phyloP scores from a whole-genome alignment of 1,140 invertebrate species.

The Aphelenchoides avenae region DNA sequence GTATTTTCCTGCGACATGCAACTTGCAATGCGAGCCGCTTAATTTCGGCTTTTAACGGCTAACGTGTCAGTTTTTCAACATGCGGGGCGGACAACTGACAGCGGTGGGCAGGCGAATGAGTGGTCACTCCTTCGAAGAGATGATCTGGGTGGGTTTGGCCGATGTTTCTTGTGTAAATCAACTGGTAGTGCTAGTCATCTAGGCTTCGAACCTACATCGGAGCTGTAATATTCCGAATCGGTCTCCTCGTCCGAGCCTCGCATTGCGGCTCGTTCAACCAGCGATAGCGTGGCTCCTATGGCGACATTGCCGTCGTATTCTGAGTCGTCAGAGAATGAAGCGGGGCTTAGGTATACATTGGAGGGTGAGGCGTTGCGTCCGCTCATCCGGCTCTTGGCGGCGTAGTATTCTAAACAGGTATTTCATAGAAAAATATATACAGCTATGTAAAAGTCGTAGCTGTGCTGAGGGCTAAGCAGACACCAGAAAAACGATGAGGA shows the following conservation, averaged over 20 bases:
- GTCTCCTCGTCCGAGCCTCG: constrained; percentile 46
- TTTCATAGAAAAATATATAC: too few relatives aligned
- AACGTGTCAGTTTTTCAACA: too few relatives aligned
- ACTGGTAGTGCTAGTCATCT: constrained; percentile 17
- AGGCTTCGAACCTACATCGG: constrained; percentile 9
- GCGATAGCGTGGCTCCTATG: constrained; percentile 48
- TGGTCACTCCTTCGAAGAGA: background rate
- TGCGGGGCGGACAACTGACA: too few relatives aligned
- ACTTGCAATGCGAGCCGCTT: too few relatives aligned
- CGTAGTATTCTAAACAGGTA: background rate
- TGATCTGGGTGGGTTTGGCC: background rate
- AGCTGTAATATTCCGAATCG: constrained; percentile 34
- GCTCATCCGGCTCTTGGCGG: constrained; percentile 1
- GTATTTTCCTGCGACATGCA: too few relatives aligned
- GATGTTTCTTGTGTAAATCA: constrained; percentile 10
- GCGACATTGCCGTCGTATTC: constrained; percentile 40
- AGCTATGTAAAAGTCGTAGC: too few relatives aligned
- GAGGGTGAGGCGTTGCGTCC: constrained; percentile 24
- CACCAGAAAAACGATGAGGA: too few relatives aligned
- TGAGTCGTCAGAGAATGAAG: constrained; percentile 16
- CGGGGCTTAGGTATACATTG: constrained; percentile 16
- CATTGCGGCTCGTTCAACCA: constrained; percentile 49
- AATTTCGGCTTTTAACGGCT: too few relatives aligned
- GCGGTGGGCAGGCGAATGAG: too few relatives aligned
- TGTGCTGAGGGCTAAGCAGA: too few relatives aligned